Evolutionary conservation across 2,888 invertebrate genomes (phyloP), one percentile per base, ranked within the genome.

Genomic region (Limnephilus rhombicus): DNA sequence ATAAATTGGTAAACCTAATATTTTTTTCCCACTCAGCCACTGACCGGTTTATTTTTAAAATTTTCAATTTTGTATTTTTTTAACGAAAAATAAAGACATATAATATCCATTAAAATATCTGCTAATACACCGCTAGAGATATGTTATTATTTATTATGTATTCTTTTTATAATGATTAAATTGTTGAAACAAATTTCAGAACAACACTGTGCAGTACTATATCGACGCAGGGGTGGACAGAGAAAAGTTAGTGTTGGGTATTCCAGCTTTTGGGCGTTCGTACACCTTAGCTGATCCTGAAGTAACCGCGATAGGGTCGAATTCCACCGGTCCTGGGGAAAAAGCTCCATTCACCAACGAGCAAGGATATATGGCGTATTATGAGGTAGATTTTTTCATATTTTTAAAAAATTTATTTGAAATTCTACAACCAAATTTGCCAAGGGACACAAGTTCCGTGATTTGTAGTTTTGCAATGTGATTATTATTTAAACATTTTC

Each of bases 331-430:
- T 1, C 98, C 98, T 1, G 98, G 98, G 0, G 97, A 97, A 93
- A 97, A 98, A 95, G 98, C 98, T 37, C 97, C 98, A 93, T 98
- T 98, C 7, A 98, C 98, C 0, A 96, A 98, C 93, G 98, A 98
- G 95, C 98, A 98, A 94, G 98, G 98, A 90, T 98, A 98, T 94
- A 95, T 98, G 92, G 98, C 98, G 11, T 98, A 98, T 94, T 98
- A 98, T 94, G 98, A 98, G 96, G 98, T 98, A 4, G 24, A 24
- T 68, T 68, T 2, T 24, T 24, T 68, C n/a, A 49, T 49, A 15
- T 18, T 53, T 18, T 49, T 49, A 3, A 7, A 41, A 37, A 41
- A 15, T 49, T 7, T 18, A 53, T 53, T 53, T 15, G 4, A 18
- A 53, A 53, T 53, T 7, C 3, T 53, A 18, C 53, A 53, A 53